Conservation (phyloP, 2,113 vertebrate species). For the Glareola pratincola region DNA sequence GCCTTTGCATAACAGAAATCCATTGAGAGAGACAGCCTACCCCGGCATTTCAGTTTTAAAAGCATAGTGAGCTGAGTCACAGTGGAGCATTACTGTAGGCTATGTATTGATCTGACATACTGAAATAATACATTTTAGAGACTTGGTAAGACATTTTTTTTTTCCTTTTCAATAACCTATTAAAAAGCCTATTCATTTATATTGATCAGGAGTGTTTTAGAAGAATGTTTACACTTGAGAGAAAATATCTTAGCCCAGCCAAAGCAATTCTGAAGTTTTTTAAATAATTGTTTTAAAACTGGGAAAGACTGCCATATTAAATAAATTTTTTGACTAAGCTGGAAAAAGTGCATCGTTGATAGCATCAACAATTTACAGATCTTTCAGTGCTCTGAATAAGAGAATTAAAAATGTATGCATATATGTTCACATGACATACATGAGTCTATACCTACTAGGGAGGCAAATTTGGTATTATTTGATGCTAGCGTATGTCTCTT, state of each 20-base stretch:
- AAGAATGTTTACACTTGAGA: not conserved
- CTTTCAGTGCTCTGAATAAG: not conserved
- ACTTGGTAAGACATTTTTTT: not conserved
- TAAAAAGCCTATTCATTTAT: not conserved
- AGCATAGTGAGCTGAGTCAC: not conserved
- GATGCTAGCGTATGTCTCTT: not conserved
- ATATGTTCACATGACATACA: not conserved
- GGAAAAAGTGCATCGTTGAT: not conserved
- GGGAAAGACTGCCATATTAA: not conserved
- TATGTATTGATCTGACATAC: not conserved
- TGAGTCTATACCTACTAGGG: not conserved
- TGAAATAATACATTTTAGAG: not conserved
- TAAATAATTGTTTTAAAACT: not conserved
- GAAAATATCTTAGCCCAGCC: not conserved
- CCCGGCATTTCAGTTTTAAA: constrained; percentile 25
- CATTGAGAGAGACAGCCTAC: not conserved
- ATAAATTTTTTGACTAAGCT: not conserved
- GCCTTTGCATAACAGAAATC: constrained; percentile 22
- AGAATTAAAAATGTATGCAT: not conserved
- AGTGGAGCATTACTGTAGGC: not conserved
- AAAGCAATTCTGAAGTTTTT: constrained; percentile 6
- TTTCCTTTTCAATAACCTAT: not conserved
- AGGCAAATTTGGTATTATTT: not conserved
- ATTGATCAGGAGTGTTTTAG: not conserved
- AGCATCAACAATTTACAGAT: not conserved